Percentiles rank a stretch among this genome's conserved stretches.
Conservation (phyloP, 2,888 invertebrate genomes). For the Cyclophora albipunctata region DNA sequence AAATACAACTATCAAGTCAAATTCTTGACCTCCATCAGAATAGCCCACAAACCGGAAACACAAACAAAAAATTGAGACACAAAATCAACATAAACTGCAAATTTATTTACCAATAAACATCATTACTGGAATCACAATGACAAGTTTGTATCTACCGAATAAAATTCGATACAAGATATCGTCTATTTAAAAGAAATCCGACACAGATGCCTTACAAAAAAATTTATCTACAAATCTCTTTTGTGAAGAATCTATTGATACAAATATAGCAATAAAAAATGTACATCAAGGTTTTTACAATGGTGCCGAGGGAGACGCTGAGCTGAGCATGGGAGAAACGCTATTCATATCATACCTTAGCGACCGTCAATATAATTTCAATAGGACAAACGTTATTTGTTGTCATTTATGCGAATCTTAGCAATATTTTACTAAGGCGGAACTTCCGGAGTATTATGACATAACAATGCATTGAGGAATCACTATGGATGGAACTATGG, state of each 20-base stretch:
- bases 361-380: constrained; percentile 43
- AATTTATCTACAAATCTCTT: constrained; percentile 10
- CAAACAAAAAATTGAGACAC: too few relatives aligned
- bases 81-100: too few relatives aligned
- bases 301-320: too few relatives aligned
- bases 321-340: constrained; percentile 27
- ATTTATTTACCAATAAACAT: too few relatives aligned
- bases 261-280: constrained; percentile 37
- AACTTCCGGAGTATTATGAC: constrained; percentile 56
- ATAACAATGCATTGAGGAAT: constrained; percentile 25
- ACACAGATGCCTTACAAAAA: constrained; percentile 4
- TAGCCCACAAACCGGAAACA: too few relatives aligned
- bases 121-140: too few relatives aligned
- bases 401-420: constrained; percentile 45
- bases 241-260: constrained; percentile 34
- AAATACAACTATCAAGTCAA: too few relatives aligned
- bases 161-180: too few relatives aligned
- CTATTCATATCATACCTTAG: constrained; percentile 38
- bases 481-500: constrained; percentile 23
- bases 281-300: constrained; percentile 20
- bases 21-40: too few relatives aligned
- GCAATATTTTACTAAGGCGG: constrained; percentile 31
- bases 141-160: too few relatives aligned
- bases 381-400: constrained; percentile 54
- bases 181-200: neutral